Percentiles rank a stretch among this genome's conserved stretches.
phyloP scores from a whole-genome alignment of 2,888 invertebrate genomes.

The Ormyrus labotus region DNA sequence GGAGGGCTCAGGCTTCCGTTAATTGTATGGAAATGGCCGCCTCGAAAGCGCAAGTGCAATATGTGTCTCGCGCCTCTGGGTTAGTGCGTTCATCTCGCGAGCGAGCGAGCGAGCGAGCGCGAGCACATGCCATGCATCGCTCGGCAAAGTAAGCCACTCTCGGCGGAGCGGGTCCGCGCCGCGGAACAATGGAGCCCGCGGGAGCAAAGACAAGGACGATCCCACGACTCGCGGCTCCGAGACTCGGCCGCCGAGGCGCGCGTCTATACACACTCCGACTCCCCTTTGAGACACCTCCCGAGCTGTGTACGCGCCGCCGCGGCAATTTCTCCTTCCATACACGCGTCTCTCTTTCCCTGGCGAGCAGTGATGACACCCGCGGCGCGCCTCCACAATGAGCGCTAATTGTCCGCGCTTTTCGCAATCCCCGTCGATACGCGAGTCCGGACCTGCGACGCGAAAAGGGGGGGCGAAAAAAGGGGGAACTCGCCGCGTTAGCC shows the following conservation, averaged over 20 bases:
- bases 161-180: slow-evolving; percentile 53
- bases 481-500: no score
- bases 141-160: slow-evolving; percentile 70
- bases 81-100: slow-evolving; percentile 19
- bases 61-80: slow-evolving; percentile 4
- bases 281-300: slow-evolving; percentile 26
- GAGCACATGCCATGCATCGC: slow-evolving; percentile 49
- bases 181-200: slow-evolving; percentile 73
- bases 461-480: no score
- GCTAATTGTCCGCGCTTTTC: no score
- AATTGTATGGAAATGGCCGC: slow-evolving; percentile 14
- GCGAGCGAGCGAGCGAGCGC: neutral
- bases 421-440: no score
- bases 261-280: neutral
- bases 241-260: neutral
- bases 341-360: no score
- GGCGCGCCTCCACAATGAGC: no score
- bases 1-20: neutral
- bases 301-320: neutral
- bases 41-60: slow-evolving; percentile 30
- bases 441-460: no score
- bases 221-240: slow-evolving; percentile 69
- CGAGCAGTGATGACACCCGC: no score
- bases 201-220: slow-evolving; percentile 75
- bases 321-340: neutral